Percentiles rank a stretch among this genome's conserved stretches.
Conservation (phyloP, 2,888 invertebrate species). For the Chloroclysta siterata region DNA sequence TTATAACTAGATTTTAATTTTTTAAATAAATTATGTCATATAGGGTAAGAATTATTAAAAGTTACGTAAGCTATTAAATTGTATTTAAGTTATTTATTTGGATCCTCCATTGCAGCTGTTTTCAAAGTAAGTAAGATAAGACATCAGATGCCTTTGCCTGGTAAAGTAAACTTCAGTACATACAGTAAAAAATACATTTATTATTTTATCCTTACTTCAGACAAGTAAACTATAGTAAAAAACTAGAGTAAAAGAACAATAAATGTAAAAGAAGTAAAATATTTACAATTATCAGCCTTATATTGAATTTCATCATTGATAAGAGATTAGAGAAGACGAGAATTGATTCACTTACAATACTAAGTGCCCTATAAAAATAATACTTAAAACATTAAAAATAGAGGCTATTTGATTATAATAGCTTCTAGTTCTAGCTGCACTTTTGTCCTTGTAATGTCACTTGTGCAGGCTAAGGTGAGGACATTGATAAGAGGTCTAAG, state of each 20-base stretch:
- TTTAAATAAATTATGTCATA: constrained; percentile 62
- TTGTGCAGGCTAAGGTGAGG: background rate
- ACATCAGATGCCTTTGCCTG: no score
- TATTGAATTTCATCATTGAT: constrained; percentile 51
- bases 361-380: constrained; percentile 21
- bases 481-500: background rate
- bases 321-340: constrained; percentile 42
- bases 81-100: constrained; percentile 4
- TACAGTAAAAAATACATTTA: constrained; percentile 31
- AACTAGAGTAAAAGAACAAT: constrained; percentile 38
- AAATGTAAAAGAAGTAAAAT: constrained; percentile 55
- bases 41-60: constrained; percentile 64
- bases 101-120: background rate
- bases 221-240: constrained; percentile 46
- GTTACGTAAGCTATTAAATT: constrained; percentile 46
- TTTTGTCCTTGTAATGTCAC: background rate
- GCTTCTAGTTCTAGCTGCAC: constrained; percentile 16
- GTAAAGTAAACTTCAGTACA: no score
- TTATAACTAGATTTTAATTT: constrained; percentile 44
- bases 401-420: constrained; percentile 22
- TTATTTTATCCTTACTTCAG: constrained; percentile 24
- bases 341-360: constrained; percentile 39
- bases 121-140: no score
- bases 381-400: constrained; percentile 11
- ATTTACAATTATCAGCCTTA: constrained; percentile 80